Base-by-base conservation (phyloP, 1,140 invertebrate genomes). In the Portunus trituberculatus region DNA sequence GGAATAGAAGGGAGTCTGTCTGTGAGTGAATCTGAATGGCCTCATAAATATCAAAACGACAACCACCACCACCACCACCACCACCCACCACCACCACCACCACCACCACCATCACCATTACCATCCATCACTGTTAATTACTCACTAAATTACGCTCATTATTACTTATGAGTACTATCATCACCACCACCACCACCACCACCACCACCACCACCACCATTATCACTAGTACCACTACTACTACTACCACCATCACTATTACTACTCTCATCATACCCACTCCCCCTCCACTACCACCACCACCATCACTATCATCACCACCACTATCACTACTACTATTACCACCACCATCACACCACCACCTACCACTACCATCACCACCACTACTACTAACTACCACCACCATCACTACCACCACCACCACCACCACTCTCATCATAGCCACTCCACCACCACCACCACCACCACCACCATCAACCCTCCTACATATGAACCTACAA, bases 121-220 rank as follows among this genome's bases (percentile, higher is more conserved):
- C 20, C 67, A 76, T 76, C 25, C 25, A 76, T 76, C 67, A 76
- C n/a, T n/a, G 67, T 76, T n/a, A 76, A 76, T 76, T 25, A 76
- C 67, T 76, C 20, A 7, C 20, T 25, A 76, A 76, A 76, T 76
- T 76, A 76, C 67, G 6, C 20, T n/a, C 4, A 76, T 76, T 76
- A 76, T 76, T 76, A 76, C 67, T 76, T 76, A 76, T n/a, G 67
- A n/a, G 4, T n/a, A 25, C n/a, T 25, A 76, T 8, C 20, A 76
- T 25, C 67, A 76, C 67, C 67, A 76, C n/a, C 67, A 76, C 67
- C 67, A 76, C 67, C 67, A 76, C n/a, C 67, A 76, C 67, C 67
- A 76, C 67, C 67, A 76, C 67, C 8, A 59, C 39, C 39, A 59
- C 52, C 8, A 59, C 52, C 8, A 59, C 52, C 8, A 59, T 10